Conservation (phyloP, 2,797 vertebrate species). For the Mus spretus region DNA sequence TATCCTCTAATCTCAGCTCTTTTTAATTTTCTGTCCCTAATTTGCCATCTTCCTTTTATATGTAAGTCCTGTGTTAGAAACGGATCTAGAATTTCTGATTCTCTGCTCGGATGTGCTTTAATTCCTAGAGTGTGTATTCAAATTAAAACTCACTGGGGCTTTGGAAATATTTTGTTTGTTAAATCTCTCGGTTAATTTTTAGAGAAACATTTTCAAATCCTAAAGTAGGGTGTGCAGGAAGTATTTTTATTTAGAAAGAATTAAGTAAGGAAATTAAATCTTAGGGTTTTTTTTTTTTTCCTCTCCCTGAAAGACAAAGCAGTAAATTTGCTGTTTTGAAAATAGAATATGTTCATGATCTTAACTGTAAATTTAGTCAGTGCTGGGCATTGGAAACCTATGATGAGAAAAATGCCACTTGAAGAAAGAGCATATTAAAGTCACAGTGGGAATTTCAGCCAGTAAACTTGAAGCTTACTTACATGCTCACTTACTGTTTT, state of each 20-base stretch:
- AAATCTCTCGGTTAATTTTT: neutral
- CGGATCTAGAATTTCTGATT: neutral
- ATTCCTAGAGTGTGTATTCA: neutral
- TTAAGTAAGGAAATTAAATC: slow-evolving; percentile 49
- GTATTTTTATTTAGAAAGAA: neutral
- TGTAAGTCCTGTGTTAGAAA: neutral
- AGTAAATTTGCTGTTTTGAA: slow-evolving; percentile 31
- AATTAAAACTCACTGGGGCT: neutral
- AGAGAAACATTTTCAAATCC: slow-evolving; percentile 10
- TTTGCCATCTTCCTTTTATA: neutral
- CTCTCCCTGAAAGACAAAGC: neutral
- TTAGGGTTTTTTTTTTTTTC: slow-evolving; percentile 21
- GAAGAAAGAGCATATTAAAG: slow-evolving; percentile 50
- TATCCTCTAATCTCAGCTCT: neutral
- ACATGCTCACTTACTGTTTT: slow-evolving; percentile 43
- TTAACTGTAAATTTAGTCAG: slow-evolving; percentile 32
- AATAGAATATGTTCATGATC: neutral
- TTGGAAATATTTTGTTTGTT: slow-evolving; percentile 19
- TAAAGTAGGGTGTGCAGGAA: neutral
- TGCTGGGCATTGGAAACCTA: neutral
- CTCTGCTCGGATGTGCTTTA: neutral
- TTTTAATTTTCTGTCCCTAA: neutral
- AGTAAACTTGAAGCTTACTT: slow-evolving; percentile 29
- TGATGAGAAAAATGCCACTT: neutral
- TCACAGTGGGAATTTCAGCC: neutral